These are phyloP conservation scores for Drosophila funebris DNA, from an alignment of 1,140 invertebrate genomes.

Conservation along the genomic window DNA sequence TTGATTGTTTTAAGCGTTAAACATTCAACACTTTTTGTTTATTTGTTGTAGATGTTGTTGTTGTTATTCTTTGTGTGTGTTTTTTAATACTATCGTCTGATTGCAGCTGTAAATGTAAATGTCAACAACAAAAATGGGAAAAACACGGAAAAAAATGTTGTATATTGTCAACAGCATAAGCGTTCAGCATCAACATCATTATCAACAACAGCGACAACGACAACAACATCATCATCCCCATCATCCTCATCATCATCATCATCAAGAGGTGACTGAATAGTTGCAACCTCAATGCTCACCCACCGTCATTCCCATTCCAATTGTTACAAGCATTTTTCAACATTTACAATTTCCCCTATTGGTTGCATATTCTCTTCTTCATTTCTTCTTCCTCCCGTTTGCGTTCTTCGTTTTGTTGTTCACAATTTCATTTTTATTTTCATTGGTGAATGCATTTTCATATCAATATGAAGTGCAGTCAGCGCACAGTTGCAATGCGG, in stretches of 20 bases:
- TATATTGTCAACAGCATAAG: constrained; percentile 57
- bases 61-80: neutral
- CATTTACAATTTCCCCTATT: constrained; percentile 74
- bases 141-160: constrained; percentile 27
- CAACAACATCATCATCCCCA: constrained; percentile 2
- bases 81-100: constrained; percentile 36
- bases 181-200: constrained; percentile 32
- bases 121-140: constrained; percentile 34
- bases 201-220: constrained; percentile 21
- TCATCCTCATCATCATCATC: neutral
- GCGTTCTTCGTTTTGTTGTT: neutral
- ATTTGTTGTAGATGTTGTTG: neutral
- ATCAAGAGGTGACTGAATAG: neutral
- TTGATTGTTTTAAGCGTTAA: constrained; percentile 70
- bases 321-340: constrained; percentile 55
- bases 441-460: constrained; percentile 22
- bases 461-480: constrained; percentile 14
- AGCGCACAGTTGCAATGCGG: constrained; percentile 11
- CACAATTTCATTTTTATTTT: constrained; percentile 9
- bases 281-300: neutral
- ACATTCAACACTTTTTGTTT: constrained; percentile 44
- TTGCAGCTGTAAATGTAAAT: constrained; percentile 60
- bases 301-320: neutral
- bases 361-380: constrained; percentile 53
- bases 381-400: constrained; percentile 24